Conservation (phyloP, 2,797 vertebrate genomes). For the Phataginus tetradactyla region DNA sequence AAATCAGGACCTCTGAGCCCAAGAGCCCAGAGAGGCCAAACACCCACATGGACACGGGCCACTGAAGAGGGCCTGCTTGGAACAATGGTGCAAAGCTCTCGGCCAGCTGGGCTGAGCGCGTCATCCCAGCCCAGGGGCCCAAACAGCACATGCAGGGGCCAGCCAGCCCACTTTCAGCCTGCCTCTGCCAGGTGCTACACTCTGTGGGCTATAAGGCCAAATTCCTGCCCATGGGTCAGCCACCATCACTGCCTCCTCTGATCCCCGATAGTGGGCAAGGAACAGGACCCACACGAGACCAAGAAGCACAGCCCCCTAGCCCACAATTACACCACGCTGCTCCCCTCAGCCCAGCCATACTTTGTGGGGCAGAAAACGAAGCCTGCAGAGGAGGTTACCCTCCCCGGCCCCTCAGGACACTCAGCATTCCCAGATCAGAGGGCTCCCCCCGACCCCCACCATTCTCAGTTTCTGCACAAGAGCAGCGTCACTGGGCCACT, state of each 20-base stretch:
- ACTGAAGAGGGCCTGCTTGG: fast-evolving
- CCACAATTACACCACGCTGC: neutral
- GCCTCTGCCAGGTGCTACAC: fast-evolving
- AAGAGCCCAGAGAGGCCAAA: fast-evolving
- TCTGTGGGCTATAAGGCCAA: too few relatives aligned
- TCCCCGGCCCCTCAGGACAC: neutral
- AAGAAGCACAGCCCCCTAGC: fast-evolving
- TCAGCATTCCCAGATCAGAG: neutral
- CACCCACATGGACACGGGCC: fast-evolving
- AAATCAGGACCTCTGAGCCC: neutral
- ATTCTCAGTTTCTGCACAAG: too few relatives aligned
- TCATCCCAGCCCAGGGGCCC: neutral
- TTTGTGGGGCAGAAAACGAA: neutral
- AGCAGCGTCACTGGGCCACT: neutral
- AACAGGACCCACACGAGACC: neutral
- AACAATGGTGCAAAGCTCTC: fast-evolving
- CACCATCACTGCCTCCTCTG: neutral
- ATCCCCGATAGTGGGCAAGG: neutral
- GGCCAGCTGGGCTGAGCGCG: neutral
- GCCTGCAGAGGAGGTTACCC: neutral
- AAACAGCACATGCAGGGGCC: neutral
- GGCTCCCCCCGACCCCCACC: neutral
- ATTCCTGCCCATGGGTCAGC: neutral
- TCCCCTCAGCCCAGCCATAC: neutral
- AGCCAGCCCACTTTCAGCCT: neutral